Percentiles rank a stretch among this genome's conserved stretches.
Conservation (phyloP, 2,797 vertebrate species). For the Labroides dimidiatus region DNA sequence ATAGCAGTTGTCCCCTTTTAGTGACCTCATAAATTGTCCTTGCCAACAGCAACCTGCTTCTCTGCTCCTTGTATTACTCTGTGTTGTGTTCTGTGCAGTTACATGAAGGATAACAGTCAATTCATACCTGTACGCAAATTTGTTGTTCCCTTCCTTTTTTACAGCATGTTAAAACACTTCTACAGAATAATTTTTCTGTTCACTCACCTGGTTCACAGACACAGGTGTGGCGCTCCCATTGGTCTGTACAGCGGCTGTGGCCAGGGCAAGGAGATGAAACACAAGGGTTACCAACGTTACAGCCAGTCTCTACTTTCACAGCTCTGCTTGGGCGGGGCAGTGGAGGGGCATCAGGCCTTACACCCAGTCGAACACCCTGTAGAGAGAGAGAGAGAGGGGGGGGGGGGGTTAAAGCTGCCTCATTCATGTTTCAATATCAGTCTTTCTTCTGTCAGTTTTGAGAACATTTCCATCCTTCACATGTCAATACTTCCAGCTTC, state of each 20-base stretch:
- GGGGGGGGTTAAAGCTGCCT: neutral
- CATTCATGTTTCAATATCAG: neutral
- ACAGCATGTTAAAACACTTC: neutral
- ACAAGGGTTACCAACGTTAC: conserved; percentile 88
- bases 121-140: neutral
- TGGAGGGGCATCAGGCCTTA: conserved; percentile 84
- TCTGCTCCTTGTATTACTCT: neutral
- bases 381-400: neutral
- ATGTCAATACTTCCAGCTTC: conserved; percentile 3
- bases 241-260: conserved; percentile 90
- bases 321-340: conserved; percentile 88
- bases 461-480: neutral
- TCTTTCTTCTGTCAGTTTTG: neutral
- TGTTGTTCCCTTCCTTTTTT: neutral
- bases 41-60: neutral
- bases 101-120: neutral
- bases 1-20: neutral
- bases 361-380: conserved; percentile 93
- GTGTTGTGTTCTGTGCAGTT: neutral
- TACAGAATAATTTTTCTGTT: neutral
- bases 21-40: neutral
- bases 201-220: conserved; percentile 90
- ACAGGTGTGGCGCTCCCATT: conserved; percentile 93
- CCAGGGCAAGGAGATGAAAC: conserved; percentile 90
- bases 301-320: conserved; percentile 91